phyloP scores from a whole-genome alignment of 1,140 invertebrate genomes.

The Zaprionus ornatus region DNA sequence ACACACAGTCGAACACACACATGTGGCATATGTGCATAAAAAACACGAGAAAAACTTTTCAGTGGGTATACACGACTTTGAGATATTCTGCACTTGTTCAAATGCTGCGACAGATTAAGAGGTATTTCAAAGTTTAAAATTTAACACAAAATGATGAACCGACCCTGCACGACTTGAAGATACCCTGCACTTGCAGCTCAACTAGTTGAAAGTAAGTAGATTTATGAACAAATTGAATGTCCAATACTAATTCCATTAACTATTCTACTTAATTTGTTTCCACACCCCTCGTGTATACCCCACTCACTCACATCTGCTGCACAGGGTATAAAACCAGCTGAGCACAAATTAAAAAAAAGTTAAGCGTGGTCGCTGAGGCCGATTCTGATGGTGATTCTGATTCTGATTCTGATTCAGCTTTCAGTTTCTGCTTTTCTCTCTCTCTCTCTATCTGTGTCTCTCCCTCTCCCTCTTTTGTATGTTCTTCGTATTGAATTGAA shows the following conservation, averaged over 20 bases:
- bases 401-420: constrained; percentile 31
- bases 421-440: constrained; percentile 23
- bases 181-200: constrained; percentile 15
- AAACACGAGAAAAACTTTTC: constrained; percentile 33
- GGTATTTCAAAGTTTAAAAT: constrained; percentile 48
- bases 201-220: background rate
- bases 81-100: background rate
- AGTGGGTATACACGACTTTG: background rate
- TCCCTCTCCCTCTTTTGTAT: background rate
- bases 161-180: background rate
- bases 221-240: no score
- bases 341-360: constrained; percentile 26
- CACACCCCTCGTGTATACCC: background rate
- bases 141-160: background rate
- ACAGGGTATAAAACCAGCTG: constrained; percentile 15
- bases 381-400: constrained; percentile 47
- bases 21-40: constrained; percentile 38
- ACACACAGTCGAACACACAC: constrained; percentile 9
- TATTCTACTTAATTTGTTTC: background rate
- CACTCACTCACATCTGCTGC: background rate
- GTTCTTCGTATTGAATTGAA: constrained; percentile 71
- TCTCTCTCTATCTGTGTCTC: background rate
- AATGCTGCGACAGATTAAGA: constrained; percentile 4
- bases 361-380: constrained; percentile 40
- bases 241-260: no score